Percentiles rank a stretch among this genome's conserved stretches.
phyloP scores from a whole-genome alignment of 2,113 vertebrate species.

The Eolophus roseicapilla region DNA sequence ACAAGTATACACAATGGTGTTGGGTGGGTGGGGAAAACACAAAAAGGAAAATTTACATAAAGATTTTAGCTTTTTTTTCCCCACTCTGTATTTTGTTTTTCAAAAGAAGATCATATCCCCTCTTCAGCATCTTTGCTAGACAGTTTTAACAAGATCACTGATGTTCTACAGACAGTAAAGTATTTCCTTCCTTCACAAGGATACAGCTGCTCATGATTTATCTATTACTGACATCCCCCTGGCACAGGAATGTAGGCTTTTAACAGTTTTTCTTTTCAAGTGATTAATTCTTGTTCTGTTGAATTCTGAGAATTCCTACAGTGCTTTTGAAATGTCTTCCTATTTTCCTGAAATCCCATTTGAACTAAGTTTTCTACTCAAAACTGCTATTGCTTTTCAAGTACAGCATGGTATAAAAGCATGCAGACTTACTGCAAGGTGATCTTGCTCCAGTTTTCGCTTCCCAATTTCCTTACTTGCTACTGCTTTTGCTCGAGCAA shows the following conservation, averaged over 20 bases:
- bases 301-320: not conserved
- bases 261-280: not conserved
- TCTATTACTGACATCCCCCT: not conserved
- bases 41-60: not conserved
- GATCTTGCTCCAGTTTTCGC: constrained; percentile 75
- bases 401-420: not conserved
- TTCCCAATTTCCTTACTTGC: constrained; percentile 82
- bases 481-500: constrained; percentile 83
- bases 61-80: not conserved
- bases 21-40: not conserved
- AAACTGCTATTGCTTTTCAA: not conserved
- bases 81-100: not conserved
- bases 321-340: not conserved
- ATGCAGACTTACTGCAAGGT: constrained; percentile 76
- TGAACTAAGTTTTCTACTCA: not conserved
- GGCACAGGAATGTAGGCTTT: not conserved
- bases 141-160: not conserved
- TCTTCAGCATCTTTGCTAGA: not conserved
- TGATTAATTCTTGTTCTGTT: not conserved
- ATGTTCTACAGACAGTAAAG: not conserved
- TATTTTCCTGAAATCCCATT: not conserved
- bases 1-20: not conserved
- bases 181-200: not conserved
- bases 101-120: not conserved
- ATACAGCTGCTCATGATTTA: not conserved